Conservation (phyloP, 2,113 vertebrate genomes). For the Hemiprocne comata region DNA sequence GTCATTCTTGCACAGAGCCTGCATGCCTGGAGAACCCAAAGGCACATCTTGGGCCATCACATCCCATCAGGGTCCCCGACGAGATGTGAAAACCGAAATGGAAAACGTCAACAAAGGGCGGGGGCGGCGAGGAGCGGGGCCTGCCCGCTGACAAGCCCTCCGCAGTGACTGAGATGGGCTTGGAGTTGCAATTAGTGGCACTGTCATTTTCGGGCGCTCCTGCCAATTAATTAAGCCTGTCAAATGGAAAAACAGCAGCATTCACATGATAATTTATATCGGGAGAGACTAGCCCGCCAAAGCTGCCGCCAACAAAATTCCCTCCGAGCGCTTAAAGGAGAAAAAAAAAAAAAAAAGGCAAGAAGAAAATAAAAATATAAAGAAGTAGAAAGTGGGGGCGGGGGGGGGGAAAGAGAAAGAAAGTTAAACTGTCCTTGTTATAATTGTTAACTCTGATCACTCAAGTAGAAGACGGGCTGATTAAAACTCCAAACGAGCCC, state of each 20-base stretch:
- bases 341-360: neutral
- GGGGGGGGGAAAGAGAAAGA: slow-evolving; percentile 29
- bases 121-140: slow-evolving; percentile 53
- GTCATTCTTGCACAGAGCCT: slow-evolving; percentile 31
- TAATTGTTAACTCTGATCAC: slow-evolving; percentile 80
- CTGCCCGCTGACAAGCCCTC: slow-evolving; percentile 72
- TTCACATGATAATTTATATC: slow-evolving; percentile 88
- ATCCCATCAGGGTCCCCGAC: slow-evolving; percentile 38
- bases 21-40: slow-evolving; percentile 19
- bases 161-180: slow-evolving; percentile 82
- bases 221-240: slow-evolving; percentile 91
- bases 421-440: slow-evolving; percentile 83
- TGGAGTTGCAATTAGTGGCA: slow-evolving; percentile 87
- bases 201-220: slow-evolving; percentile 86
- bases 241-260: slow-evolving; percentile 81
- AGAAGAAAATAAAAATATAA: slow-evolving; percentile 1
- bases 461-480: slow-evolving; percentile 82
- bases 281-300: slow-evolving; percentile 76
- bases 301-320: slow-evolving; percentile 57
- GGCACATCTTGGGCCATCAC: slow-evolving; percentile 50
- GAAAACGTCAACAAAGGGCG: slow-evolving; percentile 54
- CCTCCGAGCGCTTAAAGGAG: slow-evolving; percentile 53
- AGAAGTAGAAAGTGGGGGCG: neutral
- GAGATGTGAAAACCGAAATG: slow-evolving; percentile 63
- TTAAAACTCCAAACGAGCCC: slow-evolving; percentile 84